Base-by-base conservation (phyloP, 92 coral and sea anemone species). In the Zoanthus sansibaricus region DNA sequence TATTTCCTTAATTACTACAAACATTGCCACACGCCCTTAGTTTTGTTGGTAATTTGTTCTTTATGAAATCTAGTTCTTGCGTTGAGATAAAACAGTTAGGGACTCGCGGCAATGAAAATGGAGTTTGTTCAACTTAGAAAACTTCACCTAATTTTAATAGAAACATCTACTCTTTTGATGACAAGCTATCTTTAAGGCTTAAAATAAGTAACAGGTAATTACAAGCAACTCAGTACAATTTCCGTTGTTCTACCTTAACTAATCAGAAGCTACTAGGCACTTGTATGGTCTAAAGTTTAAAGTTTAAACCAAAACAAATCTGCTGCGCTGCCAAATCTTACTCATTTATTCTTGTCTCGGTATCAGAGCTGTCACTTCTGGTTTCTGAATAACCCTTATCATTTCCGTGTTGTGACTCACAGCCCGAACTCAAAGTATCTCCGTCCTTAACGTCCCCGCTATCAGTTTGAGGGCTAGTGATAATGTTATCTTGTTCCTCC, bases 401-500 rank as follows among this genome's bases (percentile, higher is more conserved):
- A 71, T 71, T 82, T 15, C 89, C 91, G 68, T 87, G 76, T 80
- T 66, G 85, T 66, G 85, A 80, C 73, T 80, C 85, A 51, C 85
- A 80, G 75, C 85, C 75, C 6, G 73, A 66, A 71, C 85, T 80
- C 21, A 25, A 8, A 46, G 54, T 66, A 46, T 80, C 85, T 87
- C 88, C 86, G 10, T 90, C 93, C 78, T 82, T 90, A 90, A 76
- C 83, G 69, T 93, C 94, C 66, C 82, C 67, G 17, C 74, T 82
- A 64, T 90, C 93, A 37, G 82, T 82, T 44, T 67, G 72, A 72
- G 80, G 90, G 11, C 89, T 90, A 78, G 25, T 72, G 59, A 82
- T 51, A 32, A 85, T 91, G 46, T 85, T 94, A 51, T 76, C 92
- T 62, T 84, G 86, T 66, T 83, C 94, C 49, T 93, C 93, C 75